phyloP scores from a whole-genome alignment of 1,140 invertebrate species.

The Drosophila nebulosa region DNA sequence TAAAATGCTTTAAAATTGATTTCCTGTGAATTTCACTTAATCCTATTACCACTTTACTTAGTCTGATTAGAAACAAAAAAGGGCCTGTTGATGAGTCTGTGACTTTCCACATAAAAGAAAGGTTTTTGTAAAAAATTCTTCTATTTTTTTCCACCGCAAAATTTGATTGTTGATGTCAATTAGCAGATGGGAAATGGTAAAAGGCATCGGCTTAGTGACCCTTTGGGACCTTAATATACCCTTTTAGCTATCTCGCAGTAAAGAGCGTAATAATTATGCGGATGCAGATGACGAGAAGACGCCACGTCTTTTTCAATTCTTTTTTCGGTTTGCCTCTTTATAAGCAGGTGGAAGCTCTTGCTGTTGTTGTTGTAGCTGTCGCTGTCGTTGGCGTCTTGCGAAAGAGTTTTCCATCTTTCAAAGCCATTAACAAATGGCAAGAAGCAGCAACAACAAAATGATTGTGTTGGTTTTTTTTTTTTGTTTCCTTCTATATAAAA shows the following conservation, averaged over 20 bases:
- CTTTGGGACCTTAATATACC: not conserved
- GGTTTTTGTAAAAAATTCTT: too few species aligned
- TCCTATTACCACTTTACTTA: too few species aligned
- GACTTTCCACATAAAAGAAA: too few species aligned
- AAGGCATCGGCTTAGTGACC: too few species aligned
- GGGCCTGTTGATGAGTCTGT: too few species aligned
- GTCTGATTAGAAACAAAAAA: too few species aligned
- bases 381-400: conserved; percentile 63
- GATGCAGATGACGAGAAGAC: conserved; percentile 22
- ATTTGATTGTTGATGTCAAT: too few species aligned
- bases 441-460: conserved; percentile 41
- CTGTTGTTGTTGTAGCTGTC: conserved; percentile 57
- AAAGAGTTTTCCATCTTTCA: conserved; percentile 72
- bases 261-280: conserved; percentile 2
- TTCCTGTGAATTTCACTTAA: too few species aligned
- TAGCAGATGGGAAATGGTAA: too few species aligned
- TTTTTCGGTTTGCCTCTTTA: not conserved
- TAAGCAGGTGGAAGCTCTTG: not conserved
- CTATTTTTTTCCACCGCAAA: too few species aligned
- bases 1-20: too few species aligned
- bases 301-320: conserved; percentile 45
- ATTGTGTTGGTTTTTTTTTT: conserved; percentile 26
- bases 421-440: conserved; percentile 75
- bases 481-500: conserved; percentile 63
- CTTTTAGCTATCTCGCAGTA: not conserved